Base-by-base conservation (phyloP, 2,113 vertebrate genomes). In the Crypturellus undulatus region DNA sequence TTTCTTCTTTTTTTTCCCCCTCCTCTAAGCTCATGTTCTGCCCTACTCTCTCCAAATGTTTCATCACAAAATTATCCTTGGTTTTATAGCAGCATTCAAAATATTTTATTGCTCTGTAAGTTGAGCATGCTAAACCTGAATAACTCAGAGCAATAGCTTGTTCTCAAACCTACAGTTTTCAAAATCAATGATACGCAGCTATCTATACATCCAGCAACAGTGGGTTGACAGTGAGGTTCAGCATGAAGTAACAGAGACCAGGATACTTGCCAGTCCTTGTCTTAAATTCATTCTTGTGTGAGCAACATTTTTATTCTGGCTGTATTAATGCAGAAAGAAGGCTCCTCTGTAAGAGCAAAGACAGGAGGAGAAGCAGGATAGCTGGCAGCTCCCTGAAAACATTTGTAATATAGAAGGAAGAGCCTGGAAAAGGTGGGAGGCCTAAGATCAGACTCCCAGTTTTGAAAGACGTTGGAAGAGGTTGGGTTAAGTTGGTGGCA, bases 51-150 rank as follows among this genome's bases (percentile, higher is more conserved):
- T 77, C 64, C 69, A 77, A 88, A 86, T 49, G 45, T 21, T 83
- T 19, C 26, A 36, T 67, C 59, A 45, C 77, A 88, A 92, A 93
- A 95, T 77, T 65, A 90, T 15, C 54, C 30, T 77, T 80, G 62
- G 59, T 45, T 93, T 88, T 77, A 60, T 30, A 90, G 64, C 36
- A 83, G 3, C 30, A 21, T 78, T 75, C 79, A 60, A 89, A 90
- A 81, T 67, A 84, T 58, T 72, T 52, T 77, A 69, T 69, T 12
- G 1, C 10, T 83, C 68, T 79, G 24, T 54, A 83, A 92, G 59
- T 11, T 54, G 19, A 83, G 45, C 47, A 45, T 67, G 75, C 60
- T 54, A 56, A 67, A 77, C 7, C 10, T 34, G 77, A 90, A 73
- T 83, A 90, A 87, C 76, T 88, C 32, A 34, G 45, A 87, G 80